Conservation (phyloP, 2,113 vertebrate genomes). For the Corvus cornix region DNA sequence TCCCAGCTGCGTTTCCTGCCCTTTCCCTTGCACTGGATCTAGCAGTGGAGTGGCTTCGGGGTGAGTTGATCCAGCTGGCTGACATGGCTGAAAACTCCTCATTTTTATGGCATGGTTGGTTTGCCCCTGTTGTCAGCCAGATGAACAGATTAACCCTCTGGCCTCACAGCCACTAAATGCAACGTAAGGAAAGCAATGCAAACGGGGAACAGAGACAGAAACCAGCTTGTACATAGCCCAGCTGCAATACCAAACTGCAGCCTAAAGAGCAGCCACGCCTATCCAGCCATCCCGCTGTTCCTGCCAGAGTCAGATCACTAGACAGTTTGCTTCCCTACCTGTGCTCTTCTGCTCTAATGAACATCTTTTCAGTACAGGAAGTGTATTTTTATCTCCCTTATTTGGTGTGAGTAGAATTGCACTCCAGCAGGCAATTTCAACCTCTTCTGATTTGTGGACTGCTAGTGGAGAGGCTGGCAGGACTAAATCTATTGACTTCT, state of each 20-base stretch:
- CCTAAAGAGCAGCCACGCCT: background rate
- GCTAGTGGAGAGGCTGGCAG: background rate
- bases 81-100: background rate
- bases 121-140: background rate
- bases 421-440: constrained; percentile 13
- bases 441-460: background rate
- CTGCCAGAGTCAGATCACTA: background rate
- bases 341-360: background rate
- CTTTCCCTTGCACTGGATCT: background rate
- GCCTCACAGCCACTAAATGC: background rate
- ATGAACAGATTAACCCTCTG: background rate
- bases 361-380: background rate
- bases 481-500: background rate
- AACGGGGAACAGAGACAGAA: background rate
- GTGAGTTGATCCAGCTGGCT: background rate
- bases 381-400: background rate
- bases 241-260: background rate
- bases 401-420: background rate
- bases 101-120: background rate
- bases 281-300: background rate
- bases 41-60: background rate
- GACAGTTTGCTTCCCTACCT: background rate
- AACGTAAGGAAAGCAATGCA: background rate
- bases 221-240: background rate
- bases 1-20: background rate